phyloP scores from a whole-genome alignment of 2,888 invertebrate genomes.

The Entomobrya multifasciata region DNA sequence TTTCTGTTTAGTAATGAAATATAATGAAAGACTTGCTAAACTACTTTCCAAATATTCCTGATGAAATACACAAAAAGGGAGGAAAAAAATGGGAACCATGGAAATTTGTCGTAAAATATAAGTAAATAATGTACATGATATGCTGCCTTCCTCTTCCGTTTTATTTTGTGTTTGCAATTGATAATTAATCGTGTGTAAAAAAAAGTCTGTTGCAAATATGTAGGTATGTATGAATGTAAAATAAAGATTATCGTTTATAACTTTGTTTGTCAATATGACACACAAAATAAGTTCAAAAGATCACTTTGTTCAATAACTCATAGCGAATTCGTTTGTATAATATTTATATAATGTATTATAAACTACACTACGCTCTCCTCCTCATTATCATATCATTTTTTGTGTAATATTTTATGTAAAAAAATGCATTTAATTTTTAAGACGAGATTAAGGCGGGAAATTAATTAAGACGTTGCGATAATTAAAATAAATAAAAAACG shows the following conservation, averaged over 20 bases:
- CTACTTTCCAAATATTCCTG: too few relatives aligned
- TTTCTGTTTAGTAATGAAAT: too few relatives aligned
- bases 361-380: background rate
- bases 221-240: conserved; percentile 25
- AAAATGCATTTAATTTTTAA: conserved; percentile 38
- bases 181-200: too few relatives aligned
- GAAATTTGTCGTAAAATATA: too few relatives aligned
- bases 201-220: conserved; percentile 24
- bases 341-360: background rate
- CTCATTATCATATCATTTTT: background rate
- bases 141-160: too few relatives aligned
- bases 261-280: conserved; percentile 16
- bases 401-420: conserved; percentile 27
- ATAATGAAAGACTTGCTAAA: too few relatives aligned
- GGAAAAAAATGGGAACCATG: too few relatives aligned
- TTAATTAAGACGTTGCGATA: background rate
- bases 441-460: conserved; percentile 17
- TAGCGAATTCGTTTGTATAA: background rate
- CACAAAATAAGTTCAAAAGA: conserved; percentile 41
- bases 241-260: background rate
- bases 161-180: too few relatives aligned
- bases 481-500: background rate
- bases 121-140: too few relatives aligned
- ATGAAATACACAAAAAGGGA: too few relatives aligned
- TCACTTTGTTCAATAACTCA: conserved; percentile 15